These are phyloP conservation scores for Rafetus swinhoei DNA, from an alignment of 2,113 vertebrate species.

Conservation along the genomic window DNA sequence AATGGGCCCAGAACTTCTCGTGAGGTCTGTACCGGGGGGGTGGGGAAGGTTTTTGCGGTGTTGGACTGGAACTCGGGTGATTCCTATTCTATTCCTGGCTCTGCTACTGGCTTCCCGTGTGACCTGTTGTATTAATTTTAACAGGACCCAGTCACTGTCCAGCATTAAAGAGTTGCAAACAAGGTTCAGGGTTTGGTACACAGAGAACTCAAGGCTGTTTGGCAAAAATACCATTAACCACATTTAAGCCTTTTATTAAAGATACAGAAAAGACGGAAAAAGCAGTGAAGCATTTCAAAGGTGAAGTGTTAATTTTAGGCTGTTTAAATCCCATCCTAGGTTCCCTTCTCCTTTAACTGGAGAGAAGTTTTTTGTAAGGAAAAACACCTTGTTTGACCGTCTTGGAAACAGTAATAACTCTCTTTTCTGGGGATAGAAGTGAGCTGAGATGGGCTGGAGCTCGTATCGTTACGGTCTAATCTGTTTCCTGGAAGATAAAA, in stretches of 20 bases:
- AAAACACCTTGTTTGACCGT: neutral
- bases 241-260: neutral
- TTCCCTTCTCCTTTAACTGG: neutral
- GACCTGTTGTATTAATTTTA: neutral
- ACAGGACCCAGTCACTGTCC: neutral
- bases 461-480: neutral
- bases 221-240: neutral
- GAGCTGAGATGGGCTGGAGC: neutral
- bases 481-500: neutral
- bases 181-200: neutral
- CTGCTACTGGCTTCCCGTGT: neutral
- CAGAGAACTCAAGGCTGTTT: neutral
- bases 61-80: slow-evolving; percentile 12
- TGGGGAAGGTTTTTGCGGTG: slow-evolving; percentile 11
- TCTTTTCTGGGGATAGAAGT: neutral
- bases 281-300: neutral
- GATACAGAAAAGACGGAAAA: neutral
- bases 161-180: neutral
- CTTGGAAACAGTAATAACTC: neutral
- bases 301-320: neutral
- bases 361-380: neutral
- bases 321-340: neutral
- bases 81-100: slow-evolving; percentile 8
- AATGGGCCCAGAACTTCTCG: neutral
- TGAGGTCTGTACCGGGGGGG: slow-evolving; percentile 5